A percentile compares a stretch with the other conserved stretches of the same genome.
phyloP scores from a whole-genome alignment of 2,888 invertebrate genomes.

The Deilephila porcellus region DNA sequence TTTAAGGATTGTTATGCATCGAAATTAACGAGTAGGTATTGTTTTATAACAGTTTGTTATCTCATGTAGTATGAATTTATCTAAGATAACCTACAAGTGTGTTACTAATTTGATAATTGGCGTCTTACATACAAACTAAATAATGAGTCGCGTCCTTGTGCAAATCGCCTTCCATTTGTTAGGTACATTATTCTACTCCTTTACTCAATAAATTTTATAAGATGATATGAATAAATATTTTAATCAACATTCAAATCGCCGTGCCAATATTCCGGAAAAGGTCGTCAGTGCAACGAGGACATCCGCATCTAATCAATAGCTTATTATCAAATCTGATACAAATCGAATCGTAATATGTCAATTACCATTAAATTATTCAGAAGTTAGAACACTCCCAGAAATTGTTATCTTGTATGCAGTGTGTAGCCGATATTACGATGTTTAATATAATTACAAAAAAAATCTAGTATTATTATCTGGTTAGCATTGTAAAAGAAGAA shows the following conservation, averaged over 20 bases:
- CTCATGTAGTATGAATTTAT: not conserved
- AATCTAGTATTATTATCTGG: not conserved
- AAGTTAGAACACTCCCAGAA: too few species aligned
- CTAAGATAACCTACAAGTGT: conserved; percentile 17
- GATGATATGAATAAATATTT: not conserved
- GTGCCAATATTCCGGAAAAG: too few species aligned
- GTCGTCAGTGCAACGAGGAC: too few species aligned
- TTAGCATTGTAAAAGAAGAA: not conserved
- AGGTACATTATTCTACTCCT: not conserved
- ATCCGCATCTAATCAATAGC: too few species aligned
- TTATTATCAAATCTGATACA: too few species aligned
- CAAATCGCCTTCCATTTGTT: not conserved
- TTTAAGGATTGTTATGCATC: not conserved
- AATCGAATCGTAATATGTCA: too few species aligned
- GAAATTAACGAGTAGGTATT: not conserved
- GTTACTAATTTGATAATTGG: conserved; percentile 12
- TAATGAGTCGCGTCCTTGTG: not conserved
- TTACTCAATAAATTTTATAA: not conserved
- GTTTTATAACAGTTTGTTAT: not conserved
- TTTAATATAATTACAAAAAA: too few species aligned
- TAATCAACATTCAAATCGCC: too few species aligned
- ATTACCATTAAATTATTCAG: too few species aligned
- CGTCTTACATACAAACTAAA: conserved; percentile 4
- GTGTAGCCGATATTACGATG: too few species aligned
- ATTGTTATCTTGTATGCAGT: too few species aligned